A percentile compares a stretch with the other conserved stretches of the same genome.
These are phyloP conservation scores for Anthopleura sola DNA, from an alignment of 64 coral and sea anemone genomes.

Conservation along the genomic window DNA sequence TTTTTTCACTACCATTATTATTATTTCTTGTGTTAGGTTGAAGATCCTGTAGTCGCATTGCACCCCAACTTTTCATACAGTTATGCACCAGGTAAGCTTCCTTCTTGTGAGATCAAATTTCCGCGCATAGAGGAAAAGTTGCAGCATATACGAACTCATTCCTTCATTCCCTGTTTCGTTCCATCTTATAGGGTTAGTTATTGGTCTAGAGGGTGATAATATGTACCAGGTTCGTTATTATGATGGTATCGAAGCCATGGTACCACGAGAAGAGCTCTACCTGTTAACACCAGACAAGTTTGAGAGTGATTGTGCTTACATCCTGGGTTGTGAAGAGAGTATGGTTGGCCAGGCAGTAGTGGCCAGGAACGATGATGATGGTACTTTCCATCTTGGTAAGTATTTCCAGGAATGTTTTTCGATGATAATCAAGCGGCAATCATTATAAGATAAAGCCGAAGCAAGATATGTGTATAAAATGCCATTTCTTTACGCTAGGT, in stretches of 20 bases:
- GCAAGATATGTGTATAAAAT: too few species aligned
- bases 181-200: conserved; percentile 64
- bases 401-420: conserved; percentile 2
- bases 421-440: too few species aligned
- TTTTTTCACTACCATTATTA: neutral
- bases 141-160: too few species aligned
- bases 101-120: too few species aligned
- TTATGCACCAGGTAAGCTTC: conserved; percentile 86
- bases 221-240: conserved; percentile 85
- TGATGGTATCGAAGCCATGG: conserved; percentile 81
- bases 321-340: conserved; percentile 88
- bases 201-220: conserved; percentile 46
- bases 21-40: conserved; percentile 3
- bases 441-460: too few species aligned
- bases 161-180: neutral
- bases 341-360: conserved; percentile 95
- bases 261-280: conserved; percentile 89
- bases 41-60: conserved; percentile 78
- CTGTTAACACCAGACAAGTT: conserved; percentile 80
- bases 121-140: too few species aligned
- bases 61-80: conserved; percentile 91
- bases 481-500: too few species aligned
- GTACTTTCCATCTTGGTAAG: conserved; percentile 91
- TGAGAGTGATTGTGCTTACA: conserved; percentile 73
- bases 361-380: conserved; percentile 90